Conservation (phyloP, 2,888 invertebrate species). For the Trichopria drosophilae region DNA sequence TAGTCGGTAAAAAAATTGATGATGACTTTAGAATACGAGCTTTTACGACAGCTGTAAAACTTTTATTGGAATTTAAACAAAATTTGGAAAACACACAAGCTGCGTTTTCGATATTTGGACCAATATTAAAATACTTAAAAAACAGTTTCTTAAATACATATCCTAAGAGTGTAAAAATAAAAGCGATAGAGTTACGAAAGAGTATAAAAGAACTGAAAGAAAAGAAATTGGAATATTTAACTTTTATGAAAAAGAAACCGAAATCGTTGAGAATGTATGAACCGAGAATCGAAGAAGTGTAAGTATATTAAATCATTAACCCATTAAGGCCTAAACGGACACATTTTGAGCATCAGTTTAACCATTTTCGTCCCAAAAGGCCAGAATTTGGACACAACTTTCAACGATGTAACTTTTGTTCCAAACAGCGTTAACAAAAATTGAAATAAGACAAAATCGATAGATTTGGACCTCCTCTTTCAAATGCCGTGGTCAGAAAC, state of each 20-base stretch:
- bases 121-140: conserved; percentile 63
- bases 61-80: conserved; percentile 63
- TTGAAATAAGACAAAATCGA: too few species aligned
- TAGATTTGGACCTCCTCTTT: too few species aligned
- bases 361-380: too few species aligned
- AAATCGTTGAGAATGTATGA: conserved; percentile 83
- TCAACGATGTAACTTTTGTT: too few species aligned
- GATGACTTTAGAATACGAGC: conserved; percentile 69
- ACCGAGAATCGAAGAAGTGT: conserved; percentile 83
- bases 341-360: too few species aligned
- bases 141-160: conserved; percentile 66
- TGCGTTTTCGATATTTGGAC: conserved; percentile 50
- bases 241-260: conserved; percentile 71
- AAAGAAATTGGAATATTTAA: conserved; percentile 64
- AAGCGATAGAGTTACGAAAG: conserved; percentile 58
- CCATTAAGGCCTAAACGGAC: too few species aligned
- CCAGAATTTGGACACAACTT: too few species aligned
- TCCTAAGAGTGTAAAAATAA: conserved; percentile 63
- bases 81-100: conserved; percentile 48
- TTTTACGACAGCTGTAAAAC: conserved; percentile 62
- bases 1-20: conserved; percentile 61
- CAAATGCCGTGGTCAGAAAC: too few species aligned
- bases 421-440: too few species aligned
- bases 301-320: conserved; percentile 59
- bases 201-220: conserved; percentile 62